These are phyloP conservation scores for Herpailurus yagouaroundi DNA, from an alignment of 2,113 vertebrate species.

Conservation along the genomic window DNA sequence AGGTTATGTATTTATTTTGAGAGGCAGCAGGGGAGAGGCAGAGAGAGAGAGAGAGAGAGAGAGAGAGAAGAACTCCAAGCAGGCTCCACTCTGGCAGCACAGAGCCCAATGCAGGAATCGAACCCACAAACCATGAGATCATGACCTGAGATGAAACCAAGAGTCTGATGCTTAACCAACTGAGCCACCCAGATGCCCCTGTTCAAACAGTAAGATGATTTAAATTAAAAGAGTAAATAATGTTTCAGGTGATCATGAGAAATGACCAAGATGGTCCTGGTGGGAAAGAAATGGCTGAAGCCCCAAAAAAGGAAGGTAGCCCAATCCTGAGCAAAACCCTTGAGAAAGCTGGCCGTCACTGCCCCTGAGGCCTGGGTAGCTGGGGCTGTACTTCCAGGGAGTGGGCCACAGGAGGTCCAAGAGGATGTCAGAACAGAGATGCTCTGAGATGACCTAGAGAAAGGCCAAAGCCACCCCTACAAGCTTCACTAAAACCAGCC, in stretches of 20 bases:
- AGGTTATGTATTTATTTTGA: too few relatives aligned
- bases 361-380: background rate
- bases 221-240: background rate
- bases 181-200: background rate
- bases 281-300: background rate
- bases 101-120: too few relatives aligned
- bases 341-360: background rate
- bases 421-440: background rate
- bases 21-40: too few relatives aligned
- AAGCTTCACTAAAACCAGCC: background rate
- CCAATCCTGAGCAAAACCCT: background rate
- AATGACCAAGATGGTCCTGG: background rate
- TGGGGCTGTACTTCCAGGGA: background rate
- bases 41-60: too few relatives aligned
- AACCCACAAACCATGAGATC: too few relatives aligned
- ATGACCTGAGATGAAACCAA: too few relatives aligned
- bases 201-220: background rate
- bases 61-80: too few relatives aligned
- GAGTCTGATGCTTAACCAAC: too few relatives aligned
- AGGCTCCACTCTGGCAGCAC: too few relatives aligned
- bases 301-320: background rate
- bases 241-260: background rate
- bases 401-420: background rate
- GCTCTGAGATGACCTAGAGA: background rate
- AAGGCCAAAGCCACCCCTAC: background rate